Percentiles rank a stretch among this genome's conserved stretches.
phyloP scores from a whole-genome alignment of 2,888 invertebrate species.

The Andrena bucephala region DNA sequence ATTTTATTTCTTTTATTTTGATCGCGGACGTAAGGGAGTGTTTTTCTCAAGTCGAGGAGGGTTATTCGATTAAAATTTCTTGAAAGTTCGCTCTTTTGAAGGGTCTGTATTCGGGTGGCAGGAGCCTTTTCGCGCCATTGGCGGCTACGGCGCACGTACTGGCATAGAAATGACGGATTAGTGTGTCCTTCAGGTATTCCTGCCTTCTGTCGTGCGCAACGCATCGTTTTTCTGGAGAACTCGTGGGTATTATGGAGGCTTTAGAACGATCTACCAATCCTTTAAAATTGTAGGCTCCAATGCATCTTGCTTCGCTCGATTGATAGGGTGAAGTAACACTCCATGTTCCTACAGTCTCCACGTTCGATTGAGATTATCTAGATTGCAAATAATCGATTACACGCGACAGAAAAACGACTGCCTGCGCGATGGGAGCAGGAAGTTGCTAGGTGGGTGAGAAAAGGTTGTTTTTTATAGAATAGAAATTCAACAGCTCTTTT shows the following conservation, averaged over 20 bases:
- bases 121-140: constrained; percentile 23
- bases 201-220: constrained; percentile 1
- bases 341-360: constrained; percentile 8
- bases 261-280: constrained; percentile 4
- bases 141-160: not conserved
- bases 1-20: not conserved
- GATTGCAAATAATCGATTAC: constrained; percentile 58
- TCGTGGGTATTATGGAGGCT: not conserved
- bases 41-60: not conserved
- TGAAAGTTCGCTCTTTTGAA: not conserved
- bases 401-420: constrained; percentile 54
- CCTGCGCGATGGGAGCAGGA: not conserved
- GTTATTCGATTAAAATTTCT: not conserved
- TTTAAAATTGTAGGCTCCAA: not conserved
- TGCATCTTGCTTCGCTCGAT: not conserved
- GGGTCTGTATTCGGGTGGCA: constrained; percentile 9
- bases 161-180: constrained; percentile 60
- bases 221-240: constrained; percentile 15
- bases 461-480: not conserved
- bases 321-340: constrained; percentile 12
- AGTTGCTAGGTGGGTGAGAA: not conserved
- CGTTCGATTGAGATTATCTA: constrained; percentile 36
- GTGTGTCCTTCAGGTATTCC: constrained; percentile 27
- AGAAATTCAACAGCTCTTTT: not conserved
- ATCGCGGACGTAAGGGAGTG: not conserved